Evolutionary conservation across 2,113 vertebrate genomes (phyloP).

Genomic region (Thymallus thymallus): DNA sequence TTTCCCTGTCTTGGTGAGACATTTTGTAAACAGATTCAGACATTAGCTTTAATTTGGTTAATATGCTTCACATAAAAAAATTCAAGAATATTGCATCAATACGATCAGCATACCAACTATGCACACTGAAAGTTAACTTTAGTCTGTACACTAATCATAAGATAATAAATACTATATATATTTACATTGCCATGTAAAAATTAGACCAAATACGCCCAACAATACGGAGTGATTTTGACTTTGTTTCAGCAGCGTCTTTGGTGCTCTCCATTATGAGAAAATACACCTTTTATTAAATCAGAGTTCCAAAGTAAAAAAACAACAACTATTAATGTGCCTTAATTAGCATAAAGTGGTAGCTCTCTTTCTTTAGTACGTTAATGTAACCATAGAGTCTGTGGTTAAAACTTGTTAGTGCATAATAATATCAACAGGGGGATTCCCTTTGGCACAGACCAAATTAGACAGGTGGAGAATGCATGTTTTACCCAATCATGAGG

Average conservation of each 20-base stretch:
- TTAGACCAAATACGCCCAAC: slow-evolving; percentile 40
- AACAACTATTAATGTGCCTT: neutral
- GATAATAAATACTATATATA: slow-evolving; percentile 25
- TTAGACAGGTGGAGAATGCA: neutral
- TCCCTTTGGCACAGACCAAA: slow-evolving; percentile 42
- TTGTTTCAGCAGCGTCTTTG: slow-evolving; percentile 65
- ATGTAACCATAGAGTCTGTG: slow-evolving; percentile 20
- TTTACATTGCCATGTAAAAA: slow-evolving; percentile 31
- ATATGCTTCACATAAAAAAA: slow-evolving; percentile 35
- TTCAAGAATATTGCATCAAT: slow-evolving; percentile 38
- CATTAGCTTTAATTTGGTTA: slow-evolving; percentile 45
- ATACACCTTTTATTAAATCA: slow-evolving; percentile 44
- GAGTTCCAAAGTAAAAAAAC: slow-evolving; percentile 27
- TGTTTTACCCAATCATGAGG: too few species aligned
- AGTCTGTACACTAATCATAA: slow-evolving; percentile 30
- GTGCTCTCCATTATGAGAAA: slow-evolving; percentile 30
- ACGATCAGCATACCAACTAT: neutral
- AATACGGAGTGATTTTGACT: slow-evolving; percentile 22
- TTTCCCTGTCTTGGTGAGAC: slow-evolving; percentile 1
- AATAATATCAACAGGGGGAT: slow-evolving; percentile 39
- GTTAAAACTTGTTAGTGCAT: slow-evolving; percentile 52
- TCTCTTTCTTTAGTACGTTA: slow-evolving; percentile 35
- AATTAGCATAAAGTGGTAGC: slow-evolving; percentile 43
- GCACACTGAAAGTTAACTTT: slow-evolving; percentile 8
- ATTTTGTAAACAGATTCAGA: slow-evolving; percentile 51